A percentile compares a stretch with the other conserved stretches of the same genome.
These are phyloP conservation scores for Noturus placidus DNA, from an alignment of 2,113 vertebrate genomes.

Conservation along the genomic window DNA sequence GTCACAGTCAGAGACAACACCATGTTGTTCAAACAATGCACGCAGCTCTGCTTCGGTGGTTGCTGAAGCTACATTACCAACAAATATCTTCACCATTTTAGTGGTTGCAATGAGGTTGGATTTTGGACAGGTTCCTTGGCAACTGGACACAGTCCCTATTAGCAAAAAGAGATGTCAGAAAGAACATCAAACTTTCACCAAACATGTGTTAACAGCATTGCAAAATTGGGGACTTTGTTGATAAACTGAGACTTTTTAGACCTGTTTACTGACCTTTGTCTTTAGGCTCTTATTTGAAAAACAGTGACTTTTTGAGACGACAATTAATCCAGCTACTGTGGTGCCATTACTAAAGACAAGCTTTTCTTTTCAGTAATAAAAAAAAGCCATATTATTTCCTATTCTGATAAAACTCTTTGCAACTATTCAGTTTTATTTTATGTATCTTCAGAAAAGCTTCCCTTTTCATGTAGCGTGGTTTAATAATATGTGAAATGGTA, in stretches of 20 bases:
- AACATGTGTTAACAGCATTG: too few species aligned
- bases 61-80: conserved; percentile 67
- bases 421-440: not conserved
- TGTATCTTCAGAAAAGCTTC: not conserved
- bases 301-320: not conserved
- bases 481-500: too few species aligned
- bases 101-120: not conserved
- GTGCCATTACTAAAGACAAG: too few species aligned
- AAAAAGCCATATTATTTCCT: not conserved
- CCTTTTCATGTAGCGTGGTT: not conserved
- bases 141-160: not conserved
- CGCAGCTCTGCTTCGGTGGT: conserved; percentile 67
- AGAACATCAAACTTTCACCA: not conserved
- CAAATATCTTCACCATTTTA: conserved; percentile 73
- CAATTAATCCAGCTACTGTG: not conserved
- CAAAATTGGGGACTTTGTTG: not conserved
- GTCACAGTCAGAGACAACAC: conserved; percentile 72
- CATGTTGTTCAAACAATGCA: conserved; percentile 66
- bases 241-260: not conserved
- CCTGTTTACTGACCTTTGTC: not conserved
- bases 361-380: not conserved
- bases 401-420: not conserved
- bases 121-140: conserved; percentile 13
- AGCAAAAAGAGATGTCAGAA: not conserved
- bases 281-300: too few species aligned